A percentile compares a stretch with the other conserved stretches of the same genome.
phyloP scores from a whole-genome alignment of 2,113 vertebrate genomes.

The Brachyistius frenatus region DNA sequence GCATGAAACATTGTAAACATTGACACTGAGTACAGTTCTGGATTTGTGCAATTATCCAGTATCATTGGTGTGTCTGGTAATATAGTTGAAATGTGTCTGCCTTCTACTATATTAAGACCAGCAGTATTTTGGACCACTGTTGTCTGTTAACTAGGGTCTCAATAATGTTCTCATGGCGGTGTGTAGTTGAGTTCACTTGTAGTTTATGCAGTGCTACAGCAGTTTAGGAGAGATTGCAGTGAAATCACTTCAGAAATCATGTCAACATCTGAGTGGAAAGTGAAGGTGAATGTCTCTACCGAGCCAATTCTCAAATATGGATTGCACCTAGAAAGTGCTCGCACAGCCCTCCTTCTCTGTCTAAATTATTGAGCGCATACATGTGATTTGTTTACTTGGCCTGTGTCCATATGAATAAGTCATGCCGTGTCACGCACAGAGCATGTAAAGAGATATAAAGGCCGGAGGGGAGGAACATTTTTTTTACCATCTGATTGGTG shows the following conservation, averaged over 20 bases:
- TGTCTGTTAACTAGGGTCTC: neutral
- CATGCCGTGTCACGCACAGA: slow-evolving; percentile 43
- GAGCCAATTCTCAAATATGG: slow-evolving; percentile 39
- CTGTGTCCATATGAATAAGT: slow-evolving; percentile 63
- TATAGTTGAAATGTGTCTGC: too few species aligned
- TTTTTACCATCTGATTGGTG: neutral
- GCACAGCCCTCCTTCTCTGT: slow-evolving; percentile 26
- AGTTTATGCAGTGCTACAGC: neutral
- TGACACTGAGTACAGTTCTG: too few species aligned
- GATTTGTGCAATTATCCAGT: too few species aligned
- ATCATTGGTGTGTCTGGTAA: too few species aligned
- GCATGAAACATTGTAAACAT: too few species aligned
- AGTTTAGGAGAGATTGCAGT: neutral
- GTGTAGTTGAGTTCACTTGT: neutral
- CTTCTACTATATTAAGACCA: neutral
- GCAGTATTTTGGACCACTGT: neutral
- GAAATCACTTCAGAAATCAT: slow-evolving; percentile 4
- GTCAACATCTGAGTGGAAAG: slow-evolving; percentile 22
- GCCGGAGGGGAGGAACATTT: neutral
- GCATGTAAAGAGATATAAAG: slow-evolving; percentile 37
- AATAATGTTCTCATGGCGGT: neutral
- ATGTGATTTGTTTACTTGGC: slow-evolving; percentile 72
- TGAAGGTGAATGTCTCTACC: neutral
- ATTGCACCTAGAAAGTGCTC: slow-evolving; percentile 50
- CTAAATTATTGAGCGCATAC: slow-evolving; percentile 74